Evolutionary conservation across 2,888 invertebrate genomes (phyloP).

Genomic region (Scaptodrosophila latifasciaeformis): DNA sequence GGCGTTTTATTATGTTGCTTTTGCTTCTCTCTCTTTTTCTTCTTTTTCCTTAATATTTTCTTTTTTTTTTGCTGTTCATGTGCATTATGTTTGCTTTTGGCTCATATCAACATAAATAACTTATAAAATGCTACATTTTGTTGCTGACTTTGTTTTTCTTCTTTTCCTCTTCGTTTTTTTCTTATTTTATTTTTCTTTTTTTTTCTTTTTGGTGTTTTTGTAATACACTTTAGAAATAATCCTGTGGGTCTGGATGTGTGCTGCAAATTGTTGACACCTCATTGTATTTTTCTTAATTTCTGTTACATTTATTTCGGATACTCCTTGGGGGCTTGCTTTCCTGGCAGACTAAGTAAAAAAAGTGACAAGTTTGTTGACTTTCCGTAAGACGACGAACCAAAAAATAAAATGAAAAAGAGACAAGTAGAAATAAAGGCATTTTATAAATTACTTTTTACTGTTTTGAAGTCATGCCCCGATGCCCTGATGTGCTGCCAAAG

Average conservation of each 20-base stretch:
- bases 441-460: constrained; percentile 42
- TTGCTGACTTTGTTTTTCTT: constrained; percentile 32
- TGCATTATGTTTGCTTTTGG: constrained; percentile 57
- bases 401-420: no score
- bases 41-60: neutral
- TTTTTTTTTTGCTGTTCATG: constrained; percentile 26
- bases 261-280: constrained; percentile 48
- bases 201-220: constrained; percentile 19
- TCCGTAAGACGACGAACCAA: neutral
- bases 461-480: constrained; percentile 36
- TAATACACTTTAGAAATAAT: constrained; percentile 42
- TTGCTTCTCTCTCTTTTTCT: constrained; percentile 10
- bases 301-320: constrained; percentile 33
- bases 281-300: constrained; percentile 32
- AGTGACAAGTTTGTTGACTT: constrained; percentile 26
- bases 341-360: neutral
- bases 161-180: no score
- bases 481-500: no score
- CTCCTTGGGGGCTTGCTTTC: constrained; percentile 36
- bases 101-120: constrained; percentile 59
- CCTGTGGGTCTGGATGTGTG: constrained; percentile 8
- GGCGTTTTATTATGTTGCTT: constrained; percentile 59
- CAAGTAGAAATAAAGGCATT: constrained; percentile 21
- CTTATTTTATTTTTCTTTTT: constrained; percentile 5
- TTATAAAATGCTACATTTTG: constrained; percentile 57